Percentiles rank a stretch among this genome's conserved stretches.
These are phyloP conservation scores for Phyto melanocephala DNA, from an alignment of 2,888 invertebrate species.

Conservation along the genomic window DNA sequence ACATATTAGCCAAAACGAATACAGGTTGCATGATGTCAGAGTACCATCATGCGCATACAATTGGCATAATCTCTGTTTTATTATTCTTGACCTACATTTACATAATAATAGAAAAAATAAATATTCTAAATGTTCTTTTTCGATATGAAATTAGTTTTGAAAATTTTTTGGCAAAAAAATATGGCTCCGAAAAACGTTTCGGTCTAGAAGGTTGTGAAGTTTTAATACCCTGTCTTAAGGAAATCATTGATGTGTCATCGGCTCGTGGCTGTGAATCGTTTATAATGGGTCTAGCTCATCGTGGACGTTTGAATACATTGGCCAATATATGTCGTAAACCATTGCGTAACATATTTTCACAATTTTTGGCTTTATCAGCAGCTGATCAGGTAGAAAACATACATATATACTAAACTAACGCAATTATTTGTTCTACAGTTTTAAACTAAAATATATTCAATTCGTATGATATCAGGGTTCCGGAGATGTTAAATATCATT, in stretches of 20 bases:
- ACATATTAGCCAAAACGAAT: too few relatives aligned
- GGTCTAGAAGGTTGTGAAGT: slow-evolving; percentile 99
- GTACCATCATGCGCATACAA: too few relatives aligned
- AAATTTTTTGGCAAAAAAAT: slow-evolving; percentile 98
- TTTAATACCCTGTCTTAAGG: slow-evolving; percentile 98
- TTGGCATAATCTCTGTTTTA: too few relatives aligned
- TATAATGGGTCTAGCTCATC: slow-evolving; percentile 95
- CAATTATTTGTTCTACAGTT: too few relatives aligned
- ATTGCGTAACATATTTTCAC: slow-evolving; percentile 92
- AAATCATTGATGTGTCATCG: slow-evolving; percentile 98
- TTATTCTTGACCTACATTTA: too few relatives aligned
- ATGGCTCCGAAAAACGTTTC: slow-evolving; percentile 99
- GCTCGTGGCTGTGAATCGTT: slow-evolving; percentile 97
- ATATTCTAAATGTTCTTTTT: not conserved
- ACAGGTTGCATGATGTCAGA: too few relatives aligned
- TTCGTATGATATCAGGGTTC: slow-evolving; percentile 81
- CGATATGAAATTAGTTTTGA: slow-evolving; percentile 86
- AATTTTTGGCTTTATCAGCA: slow-evolving; percentile 91
- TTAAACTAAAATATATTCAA: too few relatives aligned
- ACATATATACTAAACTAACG: too few relatives aligned
- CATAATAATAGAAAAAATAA: too few relatives aligned
- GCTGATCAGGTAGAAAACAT: slow-evolving; percentile 80
- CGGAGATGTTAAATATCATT: slow-evolving; percentile 95
- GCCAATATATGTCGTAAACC: slow-evolving; percentile 96
- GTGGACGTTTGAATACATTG: slow-evolving; percentile 91